A percentile compares a stretch with the other conserved stretches of the same genome.
Evolutionary conservation across 23 tunicate species (phyloP).

Genomic region (Diplosoma virens): DNA sequence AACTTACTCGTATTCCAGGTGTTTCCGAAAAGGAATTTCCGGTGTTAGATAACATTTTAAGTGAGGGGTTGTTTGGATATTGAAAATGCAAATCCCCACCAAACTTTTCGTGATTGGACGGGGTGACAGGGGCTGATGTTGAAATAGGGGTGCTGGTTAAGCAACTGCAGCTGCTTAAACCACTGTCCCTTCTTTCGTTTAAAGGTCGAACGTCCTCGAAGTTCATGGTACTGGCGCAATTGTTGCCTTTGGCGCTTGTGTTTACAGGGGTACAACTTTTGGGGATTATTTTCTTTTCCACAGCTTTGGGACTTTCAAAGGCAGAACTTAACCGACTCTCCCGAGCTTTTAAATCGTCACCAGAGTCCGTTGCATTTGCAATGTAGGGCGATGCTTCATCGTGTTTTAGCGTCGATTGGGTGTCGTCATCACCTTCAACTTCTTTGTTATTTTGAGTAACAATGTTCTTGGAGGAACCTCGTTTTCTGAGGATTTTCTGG

Average conservation of each 20-base stretch:
- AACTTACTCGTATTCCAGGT: too few species aligned
- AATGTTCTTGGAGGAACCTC: not conserved
- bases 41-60: too few species aligned
- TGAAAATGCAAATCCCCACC: slow-evolving; percentile 9
- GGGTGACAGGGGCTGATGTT: slow-evolving; percentile 60
- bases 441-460: not conserved
- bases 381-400: not conserved
- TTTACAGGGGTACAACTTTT: not conserved
- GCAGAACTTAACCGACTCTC: not conserved
- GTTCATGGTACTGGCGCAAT: not conserved
- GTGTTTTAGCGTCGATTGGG: not conserved
- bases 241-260: not conserved
- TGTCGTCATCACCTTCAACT: not conserved
- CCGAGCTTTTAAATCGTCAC: not conserved
- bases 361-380: not conserved
- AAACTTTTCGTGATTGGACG: not conserved
- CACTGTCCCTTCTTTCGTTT: slow-evolving; percentile 64
- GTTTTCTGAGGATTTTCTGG: slow-evolving; percentile 7
- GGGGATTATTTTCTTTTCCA: not conserved
- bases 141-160: slow-evolving; percentile 5
- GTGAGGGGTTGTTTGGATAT: too few species aligned
- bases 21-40: too few species aligned
- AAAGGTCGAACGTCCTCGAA: not conserved
- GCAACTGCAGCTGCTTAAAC: slow-evolving; percentile 58
- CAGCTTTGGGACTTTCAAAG: not conserved